Conservation (phyloP, 2,888 invertebrate species). For the Eupithecia subumbrata region DNA sequence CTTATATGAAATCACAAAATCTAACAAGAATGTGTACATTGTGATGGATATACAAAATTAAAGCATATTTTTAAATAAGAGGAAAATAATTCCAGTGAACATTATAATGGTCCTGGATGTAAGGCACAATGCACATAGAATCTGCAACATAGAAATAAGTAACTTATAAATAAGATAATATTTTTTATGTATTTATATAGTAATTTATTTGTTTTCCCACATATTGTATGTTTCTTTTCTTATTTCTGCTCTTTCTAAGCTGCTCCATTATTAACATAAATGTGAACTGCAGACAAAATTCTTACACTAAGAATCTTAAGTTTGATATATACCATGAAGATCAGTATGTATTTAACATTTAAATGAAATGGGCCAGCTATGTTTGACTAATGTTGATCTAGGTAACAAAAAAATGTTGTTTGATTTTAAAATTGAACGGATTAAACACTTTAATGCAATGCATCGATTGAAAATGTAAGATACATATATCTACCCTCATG, state of each 20-base stretch:
- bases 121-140: conserved; percentile 23
- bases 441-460: conserved; percentile 79
- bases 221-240: neutral
- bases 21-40: neutral
- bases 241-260: neutral
- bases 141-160: conserved; percentile 27
- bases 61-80: conserved; percentile 3
- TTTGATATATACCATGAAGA: conserved; percentile 11
- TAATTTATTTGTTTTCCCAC: conserved; percentile 7
- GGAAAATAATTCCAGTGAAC: conserved; percentile 23
- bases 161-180: conserved; percentile 13
- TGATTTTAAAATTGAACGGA: conserved; percentile 83
- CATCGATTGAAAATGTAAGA: conserved; percentile 82
- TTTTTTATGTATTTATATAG: conserved; percentile 16
- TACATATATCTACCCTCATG: conserved; percentile 78
- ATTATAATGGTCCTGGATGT: conserved; percentile 18
- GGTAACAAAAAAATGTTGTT: conserved; percentile 74
- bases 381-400: conserved; percentile 66
- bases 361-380: conserved; percentile 70
- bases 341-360: conserved; percentile 53
- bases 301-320: neutral
- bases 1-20: neutral
- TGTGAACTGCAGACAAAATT: neutral
- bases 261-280: neutral
- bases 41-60: neutral